Evolutionary conservation across 2,888 invertebrate species (phyloP).

Genomic region (Axea sp.): DNA sequence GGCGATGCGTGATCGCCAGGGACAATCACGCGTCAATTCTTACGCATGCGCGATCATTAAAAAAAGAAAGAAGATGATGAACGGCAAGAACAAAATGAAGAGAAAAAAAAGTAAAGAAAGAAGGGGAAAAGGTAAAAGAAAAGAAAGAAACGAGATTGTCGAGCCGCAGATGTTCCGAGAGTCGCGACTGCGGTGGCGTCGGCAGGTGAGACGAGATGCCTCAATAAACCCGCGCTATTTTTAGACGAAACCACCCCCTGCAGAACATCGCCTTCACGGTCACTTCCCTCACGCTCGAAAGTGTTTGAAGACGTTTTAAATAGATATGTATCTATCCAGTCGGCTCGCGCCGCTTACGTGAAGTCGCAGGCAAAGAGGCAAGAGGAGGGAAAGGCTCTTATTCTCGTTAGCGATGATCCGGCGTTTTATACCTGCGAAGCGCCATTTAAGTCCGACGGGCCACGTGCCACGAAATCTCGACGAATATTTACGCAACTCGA

Average conservation of each 20-base stretch:
- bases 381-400: slow-evolving; percentile 22
- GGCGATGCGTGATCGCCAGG: slow-evolving; percentile 73
- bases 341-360: slow-evolving; percentile 44
- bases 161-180: slow-evolving; percentile 65
- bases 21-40: slow-evolving; percentile 67
- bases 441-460: slow-evolving; percentile 45
- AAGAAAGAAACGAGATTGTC: slow-evolving; percentile 65
- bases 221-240: slow-evolving; percentile 73
- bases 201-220: slow-evolving; percentile 77
- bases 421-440: slow-evolving; percentile 58
- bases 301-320: slow-evolving; percentile 60
- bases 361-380: not conserved
- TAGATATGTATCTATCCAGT: slow-evolving; percentile 63
- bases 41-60: slow-evolving; percentile 46
- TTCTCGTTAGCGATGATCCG: slow-evolving; percentile 59
- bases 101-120: slow-evolving; percentile 8
- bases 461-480: slow-evolving; percentile 57
- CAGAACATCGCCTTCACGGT: slow-evolving; percentile 59
- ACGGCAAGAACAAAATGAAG: not conserved
- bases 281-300: slow-evolving; percentile 58
- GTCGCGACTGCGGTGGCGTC: slow-evolving; percentile 37
- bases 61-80: not conserved
- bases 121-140: not conserved
- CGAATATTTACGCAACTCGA: slow-evolving; percentile 62
- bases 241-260: slow-evolving; percentile 66